phyloP scores from a whole-genome alignment of 2,797 vertebrate genomes.

The Anabas testudineus region DNA sequence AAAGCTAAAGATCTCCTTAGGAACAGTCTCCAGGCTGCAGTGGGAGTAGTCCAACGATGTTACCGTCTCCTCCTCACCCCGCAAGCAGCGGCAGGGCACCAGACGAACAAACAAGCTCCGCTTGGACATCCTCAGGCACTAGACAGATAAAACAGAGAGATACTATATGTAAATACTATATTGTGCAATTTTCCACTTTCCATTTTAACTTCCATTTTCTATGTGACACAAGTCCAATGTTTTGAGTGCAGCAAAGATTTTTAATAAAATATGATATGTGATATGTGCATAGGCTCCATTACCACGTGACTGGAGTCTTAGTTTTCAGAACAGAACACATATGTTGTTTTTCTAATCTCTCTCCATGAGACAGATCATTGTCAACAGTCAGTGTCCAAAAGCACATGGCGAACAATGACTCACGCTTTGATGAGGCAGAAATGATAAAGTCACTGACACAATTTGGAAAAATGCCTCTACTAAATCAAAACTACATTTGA shows the following conservation, averaged over 20 bases:
- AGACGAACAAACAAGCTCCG: constrained; percentile 96
- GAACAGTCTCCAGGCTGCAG: constrained; percentile 99
- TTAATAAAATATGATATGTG: no score
- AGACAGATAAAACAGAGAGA: constrained; percentile 21
- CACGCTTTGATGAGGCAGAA: neutral
- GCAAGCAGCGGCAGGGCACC: constrained; percentile 97
- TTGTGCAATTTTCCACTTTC: neutral
- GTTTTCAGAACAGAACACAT: neutral
- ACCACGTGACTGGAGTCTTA: constrained; percentile 10
- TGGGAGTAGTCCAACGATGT: constrained; percentile 99
- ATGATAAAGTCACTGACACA: neutral
- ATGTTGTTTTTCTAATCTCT: neutral
- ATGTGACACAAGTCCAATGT: neutral
- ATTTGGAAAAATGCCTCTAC: neutral
- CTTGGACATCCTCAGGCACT: constrained; percentile 99
- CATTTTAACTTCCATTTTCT: neutral
- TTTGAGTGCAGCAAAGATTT: neutral
- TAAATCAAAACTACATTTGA: neutral
- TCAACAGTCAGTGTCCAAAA: constrained; percentile 4
- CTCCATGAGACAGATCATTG: neutral
- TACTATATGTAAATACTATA: constrained; percentile 50
- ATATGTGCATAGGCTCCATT: constrained; percentile 3
- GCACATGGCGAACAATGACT: constrained; percentile 6
- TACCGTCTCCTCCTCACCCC: constrained; percentile 96
- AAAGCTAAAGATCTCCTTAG: constrained; percentile 98